Evolutionary conservation across 92 coral and sea anemone species (phyloP).

Genomic region (Isaurus tuberculatus): DNA sequence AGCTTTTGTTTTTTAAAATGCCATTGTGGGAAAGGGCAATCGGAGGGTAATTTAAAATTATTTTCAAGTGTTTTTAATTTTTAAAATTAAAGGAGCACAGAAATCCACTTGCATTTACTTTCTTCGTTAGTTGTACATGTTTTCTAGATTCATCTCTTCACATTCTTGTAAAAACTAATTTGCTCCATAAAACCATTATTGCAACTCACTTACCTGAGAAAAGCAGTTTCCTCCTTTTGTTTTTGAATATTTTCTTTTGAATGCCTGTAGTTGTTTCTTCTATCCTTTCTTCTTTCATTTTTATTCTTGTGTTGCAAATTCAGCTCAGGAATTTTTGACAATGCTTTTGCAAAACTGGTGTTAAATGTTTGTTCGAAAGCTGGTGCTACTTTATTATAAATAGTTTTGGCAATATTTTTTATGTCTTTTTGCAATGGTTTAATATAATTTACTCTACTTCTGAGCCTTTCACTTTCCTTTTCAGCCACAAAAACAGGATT

Average conservation of each 20-base stretch:
- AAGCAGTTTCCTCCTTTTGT: slow-evolving; percentile 67
- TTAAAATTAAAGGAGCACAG: too few relatives aligned
- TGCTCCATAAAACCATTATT: too few relatives aligned
- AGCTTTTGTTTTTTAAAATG: too few relatives aligned
- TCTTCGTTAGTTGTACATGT: too few relatives aligned
- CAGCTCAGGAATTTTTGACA: slow-evolving; percentile 53
- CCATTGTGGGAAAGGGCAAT: too few relatives aligned
- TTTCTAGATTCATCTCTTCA: too few relatives aligned
- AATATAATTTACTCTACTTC: background rate
- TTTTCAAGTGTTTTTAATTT: too few relatives aligned
- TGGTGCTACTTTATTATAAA: slow-evolving; percentile 47
- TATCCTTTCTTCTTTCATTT: slow-evolving; percentile 42
- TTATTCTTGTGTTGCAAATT: slow-evolving; percentile 45
- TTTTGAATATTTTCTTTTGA: slow-evolving; percentile 54
- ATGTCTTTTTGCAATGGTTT: slow-evolving; percentile 49
- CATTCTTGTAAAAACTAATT: too few relatives aligned
- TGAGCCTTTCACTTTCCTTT: slow-evolving; percentile 24
- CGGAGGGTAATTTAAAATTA: too few relatives aligned
- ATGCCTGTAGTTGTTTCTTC: slow-evolving; percentile 47
- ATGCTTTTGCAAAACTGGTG: slow-evolving; percentile 54
- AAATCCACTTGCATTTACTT: too few relatives aligned
- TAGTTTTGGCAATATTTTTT: slow-evolving; percentile 56
- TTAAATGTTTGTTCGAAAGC: slow-evolving; percentile 46
- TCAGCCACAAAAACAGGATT: slow-evolving; percentile 53
- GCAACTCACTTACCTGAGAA: slow-evolving; percentile 53